Evolutionary conservation across 1,140 invertebrate genomes (phyloP).

Genomic region (Cardiocondyla obscurior): DNA sequence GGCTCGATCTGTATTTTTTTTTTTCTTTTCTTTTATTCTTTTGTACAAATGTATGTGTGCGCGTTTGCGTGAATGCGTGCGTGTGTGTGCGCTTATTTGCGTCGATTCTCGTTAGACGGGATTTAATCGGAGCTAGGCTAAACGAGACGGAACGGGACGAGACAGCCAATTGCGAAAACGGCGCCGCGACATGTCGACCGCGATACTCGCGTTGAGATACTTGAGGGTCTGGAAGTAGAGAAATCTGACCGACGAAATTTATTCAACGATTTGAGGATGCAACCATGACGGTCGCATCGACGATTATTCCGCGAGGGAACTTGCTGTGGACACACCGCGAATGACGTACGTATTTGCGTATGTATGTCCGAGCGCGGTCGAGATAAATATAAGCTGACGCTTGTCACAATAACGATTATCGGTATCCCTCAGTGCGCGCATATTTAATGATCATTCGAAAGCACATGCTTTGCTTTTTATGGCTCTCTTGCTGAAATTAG

Average conservation of each 20-base stretch:
- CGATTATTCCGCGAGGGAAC: neutral
- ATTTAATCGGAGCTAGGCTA: neutral
- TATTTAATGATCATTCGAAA: neutral
- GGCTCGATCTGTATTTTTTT: too few species aligned
- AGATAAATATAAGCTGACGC: slow-evolving; percentile 42
- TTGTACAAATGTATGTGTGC: too few species aligned
- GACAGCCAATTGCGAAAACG: neutral
- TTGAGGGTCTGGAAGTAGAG: too few species aligned
- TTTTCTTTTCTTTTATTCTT: too few species aligned
- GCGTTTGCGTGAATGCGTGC: too few species aligned
- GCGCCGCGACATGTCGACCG: neutral
- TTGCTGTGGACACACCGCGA: neutral
- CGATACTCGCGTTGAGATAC: neutral
- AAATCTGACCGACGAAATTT: neutral
- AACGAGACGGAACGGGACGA: neutral
- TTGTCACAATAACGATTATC: slow-evolving; percentile 31
- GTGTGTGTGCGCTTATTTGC: too few species aligned
- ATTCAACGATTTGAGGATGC: too few species aligned
- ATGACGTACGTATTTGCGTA: slow-evolving; percentile 2
- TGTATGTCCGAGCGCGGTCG: neutral
- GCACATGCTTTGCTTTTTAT: neutral
- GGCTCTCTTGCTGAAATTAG: neutral
- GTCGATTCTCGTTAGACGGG: neutral
- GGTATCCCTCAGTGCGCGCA: neutral
- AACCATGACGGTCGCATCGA: too few species aligned